Percentiles rank a stretch among this genome's conserved stretches.
Evolutionary conservation across 2,113 vertebrate species (phyloP).

Genomic region (Tenrec ecaudatus): DNA sequence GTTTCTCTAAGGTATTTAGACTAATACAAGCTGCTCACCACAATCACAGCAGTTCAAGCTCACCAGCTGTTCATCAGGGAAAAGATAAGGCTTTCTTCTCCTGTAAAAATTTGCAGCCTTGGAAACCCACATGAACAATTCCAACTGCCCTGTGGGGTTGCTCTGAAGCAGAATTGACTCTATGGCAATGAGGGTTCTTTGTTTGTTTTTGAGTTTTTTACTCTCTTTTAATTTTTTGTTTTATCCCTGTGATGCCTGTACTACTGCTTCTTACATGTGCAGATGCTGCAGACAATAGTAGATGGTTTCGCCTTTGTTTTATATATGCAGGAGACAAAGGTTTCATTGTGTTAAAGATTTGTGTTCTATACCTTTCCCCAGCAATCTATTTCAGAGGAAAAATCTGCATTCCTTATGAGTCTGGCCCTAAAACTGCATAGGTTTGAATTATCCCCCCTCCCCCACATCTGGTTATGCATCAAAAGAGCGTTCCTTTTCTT

Average conservation of each 20-base stretch:
- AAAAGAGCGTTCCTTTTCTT: conserved; percentile 80
- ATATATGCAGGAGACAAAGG: conserved; percentile 70
- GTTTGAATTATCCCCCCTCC: conserved; percentile 80
- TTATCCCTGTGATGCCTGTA: background rate
- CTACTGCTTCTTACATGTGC: background rate
- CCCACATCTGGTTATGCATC: conserved; percentile 82
- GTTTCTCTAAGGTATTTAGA: no score
- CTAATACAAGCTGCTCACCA: no score
- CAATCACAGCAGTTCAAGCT: no score
- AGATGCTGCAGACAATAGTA: background rate
- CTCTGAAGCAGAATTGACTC: no score
- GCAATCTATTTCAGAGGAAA: conserved; percentile 60
- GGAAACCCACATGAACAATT: no score
- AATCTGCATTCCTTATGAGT: conserved; percentile 81
- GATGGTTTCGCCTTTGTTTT: conserved; percentile 63
- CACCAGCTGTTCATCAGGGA: no score
- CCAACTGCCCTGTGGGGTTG: no score
- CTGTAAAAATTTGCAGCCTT: no score
- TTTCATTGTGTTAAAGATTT: conserved; percentile 82
- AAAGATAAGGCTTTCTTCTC: no score
- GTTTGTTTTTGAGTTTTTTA: background rate
- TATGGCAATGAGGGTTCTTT: no score
- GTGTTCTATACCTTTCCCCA: conserved; percentile 71
- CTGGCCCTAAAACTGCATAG: conserved; percentile 78
- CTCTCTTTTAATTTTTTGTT: conserved; percentile 15